Base-by-base conservation (phyloP, 64 coral and sea anemone genomes). In the Hydrozoanthus tunicans region DNA sequence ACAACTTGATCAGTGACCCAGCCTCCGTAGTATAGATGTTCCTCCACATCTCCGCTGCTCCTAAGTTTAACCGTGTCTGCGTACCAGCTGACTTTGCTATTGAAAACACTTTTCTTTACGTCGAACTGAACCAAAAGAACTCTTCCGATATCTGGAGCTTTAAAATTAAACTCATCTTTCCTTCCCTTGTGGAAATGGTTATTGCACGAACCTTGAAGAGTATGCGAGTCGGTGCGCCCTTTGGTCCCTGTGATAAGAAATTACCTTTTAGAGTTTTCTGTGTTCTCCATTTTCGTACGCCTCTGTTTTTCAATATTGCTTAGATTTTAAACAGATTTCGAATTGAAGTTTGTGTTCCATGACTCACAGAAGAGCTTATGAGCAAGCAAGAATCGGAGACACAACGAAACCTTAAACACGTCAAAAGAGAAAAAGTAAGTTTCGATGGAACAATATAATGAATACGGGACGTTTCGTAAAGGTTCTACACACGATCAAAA, bases 1-100 rank as follows among this genome's bases (percentile, higher is more conserved):
- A 71, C 69, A 71, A 71, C 69, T 71, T 71, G 17, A 17, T 71
- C 69, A 26, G 69, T 71, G n/a, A 71, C 69, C 69, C 69, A 71
- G 7, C 69, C 69, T 71, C 69, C 69, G 5, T 71, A 72, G 69
- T 72, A 72, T 17, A 72, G 26, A 72, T 72, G 17, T 6, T 72
- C 20, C n/a, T 43, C 69, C 7, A 23, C 26, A 23, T 72, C 69
- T 25, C 69, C 69, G 26, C 69, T 72, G 8, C 69, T 72, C 20
- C 26, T 72, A 6, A 72, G 17, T 0, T 4, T 7, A 43, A 72
- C 69, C 69, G 20, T 72, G 7, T 72, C 69, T 17, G 69, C 69
- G 24, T 24, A 72, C 69, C 69, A 72, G 7, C 26, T 23, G 17
- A 72, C 69, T 4, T 5, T 72, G 20, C n/a, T 23, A 72, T 27